Evolutionary conservation across 2,797 vertebrate genomes (phyloP).

Genomic region (Sebastes flavidus): DNA sequence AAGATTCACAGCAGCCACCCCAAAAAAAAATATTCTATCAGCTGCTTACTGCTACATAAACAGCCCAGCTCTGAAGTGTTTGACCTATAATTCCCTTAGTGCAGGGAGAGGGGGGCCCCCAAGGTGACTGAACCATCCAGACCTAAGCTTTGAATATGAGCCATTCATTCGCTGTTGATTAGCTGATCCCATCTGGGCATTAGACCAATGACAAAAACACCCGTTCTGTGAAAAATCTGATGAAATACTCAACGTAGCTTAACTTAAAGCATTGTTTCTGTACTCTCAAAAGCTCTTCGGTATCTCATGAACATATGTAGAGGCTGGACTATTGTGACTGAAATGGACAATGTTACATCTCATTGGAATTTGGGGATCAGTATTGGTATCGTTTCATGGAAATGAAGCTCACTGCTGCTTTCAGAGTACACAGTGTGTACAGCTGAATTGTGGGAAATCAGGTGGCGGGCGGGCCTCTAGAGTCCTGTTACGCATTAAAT

Average conservation of each 20-base stretch:
- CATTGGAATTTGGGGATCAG: background rate
- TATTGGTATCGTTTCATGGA: background rate
- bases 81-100: slow-evolving; percentile 23
- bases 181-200: slow-evolving; percentile 57
- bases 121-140: slow-evolving; percentile 56
- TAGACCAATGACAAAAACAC: slow-evolving; percentile 55
- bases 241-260: background rate
- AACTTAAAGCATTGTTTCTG: background rate
- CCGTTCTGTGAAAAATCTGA: slow-evolving; percentile 26
- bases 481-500: background rate
- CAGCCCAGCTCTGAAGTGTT: slow-evolving; percentile 9
- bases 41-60: slow-evolving; percentile 15
- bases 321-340: background rate
- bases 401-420: background rate
- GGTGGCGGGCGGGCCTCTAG: background rate
- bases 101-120: slow-evolving; percentile 21
- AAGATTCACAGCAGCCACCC: background rate
- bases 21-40: background rate
- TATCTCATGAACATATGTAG: background rate
- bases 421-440: background rate
- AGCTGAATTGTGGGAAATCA: background rate
- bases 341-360: background rate
- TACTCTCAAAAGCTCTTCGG: background rate
- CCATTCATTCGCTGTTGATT: slow-evolving; percentile 63
- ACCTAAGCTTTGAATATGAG: slow-evolving; percentile 49